Conservation (phyloP, 2,797 vertebrate species). For the Denticeps clupeoides region DNA sequence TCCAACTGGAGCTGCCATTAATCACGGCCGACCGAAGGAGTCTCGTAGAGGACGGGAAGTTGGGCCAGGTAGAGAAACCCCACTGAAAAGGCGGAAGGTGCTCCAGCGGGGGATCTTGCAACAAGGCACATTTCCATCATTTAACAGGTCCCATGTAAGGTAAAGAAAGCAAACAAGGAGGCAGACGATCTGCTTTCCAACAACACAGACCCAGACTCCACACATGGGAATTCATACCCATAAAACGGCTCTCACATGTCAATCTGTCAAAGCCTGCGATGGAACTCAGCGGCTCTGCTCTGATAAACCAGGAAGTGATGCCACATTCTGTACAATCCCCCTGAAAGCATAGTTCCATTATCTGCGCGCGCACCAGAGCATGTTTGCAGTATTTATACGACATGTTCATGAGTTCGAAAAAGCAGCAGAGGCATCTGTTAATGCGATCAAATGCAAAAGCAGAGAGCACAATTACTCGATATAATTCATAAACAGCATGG, state of each 20-base stretch:
- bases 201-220: slow-evolving; percentile 20
- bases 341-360: too few relatives aligned
- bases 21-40: slow-evolving; percentile 31
- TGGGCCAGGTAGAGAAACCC: slow-evolving; percentile 24
- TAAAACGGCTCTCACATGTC: slow-evolving; percentile 26
- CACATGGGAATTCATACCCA: slow-evolving; percentile 22
- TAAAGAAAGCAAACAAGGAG: slow-evolving; percentile 33
- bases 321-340: slow-evolving; percentile 45
- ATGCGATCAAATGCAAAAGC: too few relatives aligned
- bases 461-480: too few relatives aligned
- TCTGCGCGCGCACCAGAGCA: too few relatives aligned
- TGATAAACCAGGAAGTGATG: slow-evolving; percentile 36
- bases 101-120: neutral
- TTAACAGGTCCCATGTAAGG: slow-evolving; percentile 41
- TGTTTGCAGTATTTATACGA: too few relatives aligned
- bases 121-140: slow-evolving; percentile 35
- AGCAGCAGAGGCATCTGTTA: too few relatives aligned
- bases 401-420: too few relatives aligned
- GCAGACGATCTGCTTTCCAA: slow-evolving; percentile 26
- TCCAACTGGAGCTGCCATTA: slow-evolving; percentile 31
- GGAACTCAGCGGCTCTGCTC: slow-evolving; percentile 41
- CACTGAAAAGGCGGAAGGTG: slow-evolving; percentile 20
- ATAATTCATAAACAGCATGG: too few relatives aligned
- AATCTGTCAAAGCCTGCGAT: slow-evolving; percentile 25
- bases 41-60: slow-evolving; percentile 16